phyloP scores from a whole-genome alignment of 2,113 vertebrate species.

The Lasiurus borealis region DNA sequence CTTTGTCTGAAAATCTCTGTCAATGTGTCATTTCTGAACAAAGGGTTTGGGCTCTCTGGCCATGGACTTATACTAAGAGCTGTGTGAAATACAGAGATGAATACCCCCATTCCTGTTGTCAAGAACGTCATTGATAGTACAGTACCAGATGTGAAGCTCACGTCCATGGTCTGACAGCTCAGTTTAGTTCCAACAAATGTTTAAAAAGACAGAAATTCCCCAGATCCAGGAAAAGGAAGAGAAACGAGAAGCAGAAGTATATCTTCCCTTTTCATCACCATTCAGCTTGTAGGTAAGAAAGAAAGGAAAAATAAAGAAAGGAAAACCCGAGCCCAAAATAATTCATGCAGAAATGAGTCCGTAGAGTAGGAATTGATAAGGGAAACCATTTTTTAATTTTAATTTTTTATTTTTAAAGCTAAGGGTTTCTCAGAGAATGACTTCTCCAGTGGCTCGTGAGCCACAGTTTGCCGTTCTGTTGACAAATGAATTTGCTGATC shows the following conservation, averaged over 20 bases:
- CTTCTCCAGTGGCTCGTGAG: not conserved
- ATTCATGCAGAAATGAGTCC: constrained; percentile 18
- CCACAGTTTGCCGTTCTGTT: no score
- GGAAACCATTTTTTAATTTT: not conserved
- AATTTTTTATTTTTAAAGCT: not conserved
- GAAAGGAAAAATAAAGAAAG: constrained; percentile 3
- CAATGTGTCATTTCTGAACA: not conserved
- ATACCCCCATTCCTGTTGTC: not conserved
- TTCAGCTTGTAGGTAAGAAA: constrained; percentile 16
- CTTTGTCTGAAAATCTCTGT: not conserved
- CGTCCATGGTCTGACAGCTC: not conserved
- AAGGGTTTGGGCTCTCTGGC: not conserved
- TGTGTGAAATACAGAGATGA: not conserved
- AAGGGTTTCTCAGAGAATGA: not conserved
- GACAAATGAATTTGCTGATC: no score
- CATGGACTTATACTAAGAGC: not conserved
- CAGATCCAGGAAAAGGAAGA: constrained; percentile 16
- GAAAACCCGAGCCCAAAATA: constrained; percentile 1
- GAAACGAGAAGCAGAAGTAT: constrained; percentile 3
- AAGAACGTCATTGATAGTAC: not conserved
- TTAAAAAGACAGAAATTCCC: constrained; percentile 16
- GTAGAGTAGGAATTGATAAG: not conserved
- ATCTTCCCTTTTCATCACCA: not conserved
- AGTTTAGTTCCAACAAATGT: not conserved
- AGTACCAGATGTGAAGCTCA: not conserved